Base-by-base conservation (phyloP, 2,888 invertebrate species). In the Drosophila melanocephala region DNA sequence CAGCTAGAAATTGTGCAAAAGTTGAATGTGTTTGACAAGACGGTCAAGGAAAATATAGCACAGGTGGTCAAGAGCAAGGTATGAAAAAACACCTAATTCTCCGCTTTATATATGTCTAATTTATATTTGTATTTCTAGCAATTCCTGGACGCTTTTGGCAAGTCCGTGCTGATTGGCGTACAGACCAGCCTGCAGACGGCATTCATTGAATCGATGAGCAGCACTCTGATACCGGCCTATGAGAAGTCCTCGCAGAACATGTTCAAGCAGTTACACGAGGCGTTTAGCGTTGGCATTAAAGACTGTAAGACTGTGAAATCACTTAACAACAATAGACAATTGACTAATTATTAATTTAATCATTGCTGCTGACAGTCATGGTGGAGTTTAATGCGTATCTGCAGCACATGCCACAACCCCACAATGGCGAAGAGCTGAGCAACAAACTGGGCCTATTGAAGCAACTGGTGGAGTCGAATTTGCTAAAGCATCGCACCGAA, bases 181-280 rank as follows among this genome's bases (percentile, higher is more conserved):
- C 96, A 96, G 83, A 95, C 96, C 5, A 95, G 96, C 75, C 95
- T 98, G 63, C 96, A 97, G 83, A 95, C 95, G 22, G 95, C 96
- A 19, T 97, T 98, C 92, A 96, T 96, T 77, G 96, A 97, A 64
- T 95, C 97, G 33, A 96, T 98, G 91, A 95, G 95, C 53, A 96
- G 95, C 78, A 95, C 96, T 77, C 94, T 98, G 55, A 94, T 98
- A 89, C 98, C 99, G 5, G 95, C 96, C 39, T 97, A 98, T 95
- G 98, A 99, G 93, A 96, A 96, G 92, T 96, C 97, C 65, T 97
- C 97, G 84, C 96, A 96, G 89, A 96, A 96, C 91, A 96, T 99
- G 95, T 98, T 98, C 92, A 95, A 96, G 55, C 98, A 99, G 94
- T 95, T 99, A 67, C 98, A 98, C 92, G 96, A 97, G 60, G 95